These are phyloP conservation scores for Cetonia aurata DNA, from an alignment of 2,888 invertebrate species.

Conservation along the genomic window DNA sequence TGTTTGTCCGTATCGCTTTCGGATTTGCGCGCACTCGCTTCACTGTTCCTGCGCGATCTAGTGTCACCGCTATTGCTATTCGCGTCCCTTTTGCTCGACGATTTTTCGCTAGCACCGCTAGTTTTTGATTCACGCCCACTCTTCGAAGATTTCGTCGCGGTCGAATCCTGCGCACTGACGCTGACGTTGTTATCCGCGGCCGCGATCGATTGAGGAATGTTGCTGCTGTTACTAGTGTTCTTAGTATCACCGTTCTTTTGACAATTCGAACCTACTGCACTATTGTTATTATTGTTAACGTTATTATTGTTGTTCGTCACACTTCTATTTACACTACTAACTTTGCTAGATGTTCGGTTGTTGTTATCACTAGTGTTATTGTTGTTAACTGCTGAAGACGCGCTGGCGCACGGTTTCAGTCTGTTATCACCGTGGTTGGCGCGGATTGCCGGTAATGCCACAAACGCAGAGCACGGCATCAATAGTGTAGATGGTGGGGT, in stretches of 20 bases:
- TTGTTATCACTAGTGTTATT: constrained; percentile 43
- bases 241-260: constrained; percentile 53
- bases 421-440: constrained; percentile 60
- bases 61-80: constrained; percentile 48
- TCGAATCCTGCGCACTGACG: constrained; percentile 10
- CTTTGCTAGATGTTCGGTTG: constrained; percentile 60
- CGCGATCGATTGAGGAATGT: constrained; percentile 40
- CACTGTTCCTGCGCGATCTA: constrained; percentile 61
- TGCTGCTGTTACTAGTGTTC: constrained; percentile 46
- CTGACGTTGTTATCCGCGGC: no score
- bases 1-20: constrained; percentile 58
- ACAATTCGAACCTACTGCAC: constrained; percentile 57
- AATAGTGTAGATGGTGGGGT: constrained; percentile 47
- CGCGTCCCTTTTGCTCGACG: constrained; percentile 57
- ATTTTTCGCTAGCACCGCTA: constrained; percentile 55
- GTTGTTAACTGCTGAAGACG: constrained; percentile 45
- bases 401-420: constrained; percentile 62
- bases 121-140: constrained; percentile 24
- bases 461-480: constrained; percentile 56
- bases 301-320: constrained; percentile 45
- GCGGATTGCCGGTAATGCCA: constrained; percentile 48
- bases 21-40: constrained; percentile 56
- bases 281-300: constrained; percentile 44
- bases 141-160: constrained; percentile 29
- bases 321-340: constrained; percentile 63